Conservation (phyloP, 2,113 vertebrate species). For the Pelusios castaneus region DNA sequence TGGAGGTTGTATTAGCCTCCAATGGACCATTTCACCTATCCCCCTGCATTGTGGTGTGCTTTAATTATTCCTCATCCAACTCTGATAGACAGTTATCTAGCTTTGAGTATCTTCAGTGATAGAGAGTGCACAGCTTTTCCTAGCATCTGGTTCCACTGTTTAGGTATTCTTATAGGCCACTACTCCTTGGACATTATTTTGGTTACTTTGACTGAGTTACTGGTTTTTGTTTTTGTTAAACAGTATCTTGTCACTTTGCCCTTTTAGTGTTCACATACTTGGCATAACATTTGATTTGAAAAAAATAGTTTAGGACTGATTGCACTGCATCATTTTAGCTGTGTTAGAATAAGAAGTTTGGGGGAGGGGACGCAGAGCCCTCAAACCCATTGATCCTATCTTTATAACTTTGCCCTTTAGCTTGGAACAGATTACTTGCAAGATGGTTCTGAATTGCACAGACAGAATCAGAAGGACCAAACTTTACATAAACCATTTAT, state of each 20-base stretch:
- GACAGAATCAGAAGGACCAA: conserved; percentile 80
- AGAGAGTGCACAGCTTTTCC: conserved; percentile 53
- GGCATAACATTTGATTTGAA: conserved; percentile 25
- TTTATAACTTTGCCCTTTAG: conserved; percentile 84
- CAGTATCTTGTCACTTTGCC: conserved; percentile 48
- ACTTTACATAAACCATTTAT: conserved; percentile 89
- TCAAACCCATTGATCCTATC: conserved; percentile 80
- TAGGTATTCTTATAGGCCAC: conserved; percentile 16
- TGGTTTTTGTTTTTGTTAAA: conserved; percentile 52
- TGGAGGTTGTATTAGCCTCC: neutral
- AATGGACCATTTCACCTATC: rapidly evolving
- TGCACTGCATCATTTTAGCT: neutral
- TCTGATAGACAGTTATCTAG: conserved; percentile 27
- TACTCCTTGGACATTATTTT: conserved; percentile 51
- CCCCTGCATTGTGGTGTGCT: rapidly evolving
- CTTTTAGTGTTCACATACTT: neutral
- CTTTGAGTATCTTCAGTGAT: neutral
- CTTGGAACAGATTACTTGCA: conserved; percentile 75
- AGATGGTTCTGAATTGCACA: conserved; percentile 49
- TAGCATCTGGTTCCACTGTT: conserved; percentile 27
- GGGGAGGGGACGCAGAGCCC: conserved; percentile 58
- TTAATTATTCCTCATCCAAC: neutral
- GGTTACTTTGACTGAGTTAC: conserved; percentile 1
- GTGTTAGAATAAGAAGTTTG: conserved; percentile 46
- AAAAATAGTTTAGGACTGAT: conserved; percentile 43